Evolutionary conservation across 2,888 invertebrate species (phyloP), one percentile per base, ranked within the genome.

Genomic region (Pyrrhia umbra): DNA sequence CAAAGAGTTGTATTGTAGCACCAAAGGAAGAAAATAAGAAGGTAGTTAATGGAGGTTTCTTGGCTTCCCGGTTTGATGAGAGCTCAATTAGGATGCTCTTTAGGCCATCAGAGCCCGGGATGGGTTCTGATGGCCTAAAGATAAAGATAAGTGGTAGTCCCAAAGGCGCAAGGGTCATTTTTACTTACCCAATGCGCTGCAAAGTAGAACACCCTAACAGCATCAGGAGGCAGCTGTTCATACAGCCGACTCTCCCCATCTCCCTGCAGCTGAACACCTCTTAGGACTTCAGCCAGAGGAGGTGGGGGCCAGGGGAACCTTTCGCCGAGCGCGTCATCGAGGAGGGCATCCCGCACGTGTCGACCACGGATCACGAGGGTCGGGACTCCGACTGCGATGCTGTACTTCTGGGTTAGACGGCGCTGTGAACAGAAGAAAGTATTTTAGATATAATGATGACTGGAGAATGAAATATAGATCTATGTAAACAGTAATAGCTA

Each of bases 151-250:
- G n/a, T n/a, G n/a, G n/a, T n/a, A n/a, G n/a, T n/a, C n/a, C 2
- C 2, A 21, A 20, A 20, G 8, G 9, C 15, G 2, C n/a, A 5
- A 37, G n/a, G 9, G 8, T 13, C 2, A 1, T 34, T 3, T 6
- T 1, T 1, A 51, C 96, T 95, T 91, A 98, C 98, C 98, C 98
- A 98, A 88, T 98, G 97, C 18, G 98, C 98, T 62, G 98, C 97
- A 89, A 98, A 98, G 87, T 98, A 98, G 81, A 98, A 96, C 40
- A 97, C 98, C 82, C 96, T 96, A 56, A 97, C 95, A 1, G 91
- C 89, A 76, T 96, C 96, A 79, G 95, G 95, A 0, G 96, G 95
- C 18, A 97, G 87, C 66, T 96, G 96, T 18, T 95, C 95, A 81
- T 96, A 96, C 18, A 94, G 85, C 81, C 91, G 95, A 27, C 85